Evolutionary conservation across 2,888 invertebrate species (phyloP).

Genomic region (Panorpa germanica): DNA sequence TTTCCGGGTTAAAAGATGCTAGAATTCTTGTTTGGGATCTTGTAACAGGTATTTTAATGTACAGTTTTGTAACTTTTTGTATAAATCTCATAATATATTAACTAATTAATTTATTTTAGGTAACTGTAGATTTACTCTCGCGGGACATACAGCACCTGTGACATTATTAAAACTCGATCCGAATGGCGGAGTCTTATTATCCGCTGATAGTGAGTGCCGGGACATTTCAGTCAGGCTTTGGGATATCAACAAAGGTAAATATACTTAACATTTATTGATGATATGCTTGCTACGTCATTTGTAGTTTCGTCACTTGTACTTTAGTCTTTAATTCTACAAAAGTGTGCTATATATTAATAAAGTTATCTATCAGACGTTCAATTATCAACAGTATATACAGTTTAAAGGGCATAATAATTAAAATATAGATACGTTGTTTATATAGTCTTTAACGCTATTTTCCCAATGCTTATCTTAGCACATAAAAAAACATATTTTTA

Average conservation of each 20-base stretch:
- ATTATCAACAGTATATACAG: too few relatives aligned
- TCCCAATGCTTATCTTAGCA: too few relatives aligned
- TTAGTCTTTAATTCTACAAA: too few relatives aligned
- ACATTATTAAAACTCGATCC: constrained; percentile 54
- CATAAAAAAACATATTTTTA: too few relatives aligned
- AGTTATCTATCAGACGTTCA: too few relatives aligned
- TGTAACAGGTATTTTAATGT: constrained; percentile 50
- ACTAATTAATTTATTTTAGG: constrained; percentile 24
- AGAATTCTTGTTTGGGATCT: constrained; percentile 74
- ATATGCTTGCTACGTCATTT: too few relatives aligned
- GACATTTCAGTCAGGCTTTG: constrained; percentile 64
- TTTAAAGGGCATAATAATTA: too few relatives aligned
- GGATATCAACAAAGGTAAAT: constrained; percentile 57
- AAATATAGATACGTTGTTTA: too few relatives aligned
- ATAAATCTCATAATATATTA: constrained; percentile 3
- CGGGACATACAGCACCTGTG: constrained; percentile 63
- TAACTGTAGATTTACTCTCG: constrained; percentile 56
- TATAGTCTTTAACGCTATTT: too few relatives aligned
- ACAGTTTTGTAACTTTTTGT: constrained; percentile 1
- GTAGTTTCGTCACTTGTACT: too few relatives aligned
- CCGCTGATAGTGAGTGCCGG: constrained; percentile 48
- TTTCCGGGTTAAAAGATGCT: constrained; percentile 66
- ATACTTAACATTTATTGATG: too few relatives aligned
- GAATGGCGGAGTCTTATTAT: constrained; percentile 51
- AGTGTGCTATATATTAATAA: too few relatives aligned